Evolutionary conservation across 2,113 vertebrate species (phyloP), one percentile per base, ranked within the genome.

Genomic region (Osmerus mordax): DNA sequence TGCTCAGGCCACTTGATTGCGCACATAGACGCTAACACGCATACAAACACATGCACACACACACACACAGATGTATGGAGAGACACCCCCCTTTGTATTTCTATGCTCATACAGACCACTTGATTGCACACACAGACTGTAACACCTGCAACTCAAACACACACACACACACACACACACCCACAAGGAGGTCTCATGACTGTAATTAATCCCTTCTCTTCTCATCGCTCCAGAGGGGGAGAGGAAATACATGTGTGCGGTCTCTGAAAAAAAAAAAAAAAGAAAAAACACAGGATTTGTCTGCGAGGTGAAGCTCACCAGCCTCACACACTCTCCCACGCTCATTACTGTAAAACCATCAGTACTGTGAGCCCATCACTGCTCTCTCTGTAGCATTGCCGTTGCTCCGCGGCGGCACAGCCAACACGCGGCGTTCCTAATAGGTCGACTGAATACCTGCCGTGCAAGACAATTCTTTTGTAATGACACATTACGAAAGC

Each of bases 131-230:
- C 78, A 80, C 79, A 67, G 67, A 71, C 67, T 51, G 56, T 74
- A 74, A 64, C 64, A 66, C 41, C n/a, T 29, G 16, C 14, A 15
- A 16, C 14, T 16, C 13, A 32, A 25, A 67, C 64, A 71, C 67
- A 41, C 59, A 32, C 28, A 29, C 36, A 51, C n/a, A 21, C 14
- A 7, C 13, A 32, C 14, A 32, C 28, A 29, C 36, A 51, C n/a
- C 12, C n/a, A 52, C 2, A 78, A 21, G 58, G 80, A 32, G 69
- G 53, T 83, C 77, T 67, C 73, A 58, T 55, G 81, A 75, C 74
- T 52, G 66, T 83, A 82, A 87, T 86, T 87, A 82, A 81, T 88
- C 79, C 67, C 29, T 69, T 78, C 81, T 71, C 36, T 13, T 65
- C 62, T 75, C 75, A 2, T 76, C 28, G 16, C 73, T 77, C 79